These are phyloP conservation scores for Ectemnius cavifrons DNA, from an alignment of 2,888 invertebrate genomes.

Conservation along the genomic window DNA sequence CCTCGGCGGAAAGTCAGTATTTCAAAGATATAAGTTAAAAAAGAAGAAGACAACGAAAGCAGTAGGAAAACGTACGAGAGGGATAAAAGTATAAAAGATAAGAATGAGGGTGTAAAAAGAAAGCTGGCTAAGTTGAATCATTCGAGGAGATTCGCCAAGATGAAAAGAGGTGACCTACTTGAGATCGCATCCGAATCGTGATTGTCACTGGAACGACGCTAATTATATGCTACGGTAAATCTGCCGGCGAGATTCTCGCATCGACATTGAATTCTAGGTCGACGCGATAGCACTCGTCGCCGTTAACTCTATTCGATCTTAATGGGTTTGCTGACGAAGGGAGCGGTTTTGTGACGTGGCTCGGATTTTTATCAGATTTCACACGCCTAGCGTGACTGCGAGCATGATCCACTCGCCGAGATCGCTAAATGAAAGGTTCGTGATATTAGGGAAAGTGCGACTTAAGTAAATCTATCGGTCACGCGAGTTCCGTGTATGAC, in stretches of 20 bases:
- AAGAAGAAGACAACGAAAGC: too few relatives aligned
- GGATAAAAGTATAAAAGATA: too few relatives aligned
- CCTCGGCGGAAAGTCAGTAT: constrained; percentile 32
- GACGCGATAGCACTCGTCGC: constrained; percentile 16
- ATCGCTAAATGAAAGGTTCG: constrained; percentile 49
- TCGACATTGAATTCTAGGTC: constrained; percentile 29
- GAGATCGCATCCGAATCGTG: background rate
- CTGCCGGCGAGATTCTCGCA: constrained; percentile 18
- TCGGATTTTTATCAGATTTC: constrained; percentile 46
- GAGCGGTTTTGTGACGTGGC: constrained; percentile 46
- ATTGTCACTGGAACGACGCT: background rate
- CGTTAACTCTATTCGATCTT: constrained; percentile 28
- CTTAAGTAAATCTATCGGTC: constrained; percentile 40
- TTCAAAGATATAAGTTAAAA: background rate
- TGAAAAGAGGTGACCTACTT: background rate
- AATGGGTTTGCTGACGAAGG: constrained; percentile 31
- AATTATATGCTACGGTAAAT: background rate
- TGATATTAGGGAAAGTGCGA: constrained; percentile 38
- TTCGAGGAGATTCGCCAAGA: constrained; percentile 3
- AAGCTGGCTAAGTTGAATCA: too few relatives aligned
- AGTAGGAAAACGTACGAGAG: too few relatives aligned
- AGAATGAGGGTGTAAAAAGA: too few relatives aligned
- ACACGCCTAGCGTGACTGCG: constrained; percentile 47
- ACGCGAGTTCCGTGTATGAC: constrained; percentile 28
- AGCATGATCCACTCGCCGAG: constrained; percentile 39